Evolutionary conservation across 2,797 vertebrate species (phyloP), one percentile per base, ranked within the genome.

Genomic region (Parauchenoglanis ngamensis): DNA sequence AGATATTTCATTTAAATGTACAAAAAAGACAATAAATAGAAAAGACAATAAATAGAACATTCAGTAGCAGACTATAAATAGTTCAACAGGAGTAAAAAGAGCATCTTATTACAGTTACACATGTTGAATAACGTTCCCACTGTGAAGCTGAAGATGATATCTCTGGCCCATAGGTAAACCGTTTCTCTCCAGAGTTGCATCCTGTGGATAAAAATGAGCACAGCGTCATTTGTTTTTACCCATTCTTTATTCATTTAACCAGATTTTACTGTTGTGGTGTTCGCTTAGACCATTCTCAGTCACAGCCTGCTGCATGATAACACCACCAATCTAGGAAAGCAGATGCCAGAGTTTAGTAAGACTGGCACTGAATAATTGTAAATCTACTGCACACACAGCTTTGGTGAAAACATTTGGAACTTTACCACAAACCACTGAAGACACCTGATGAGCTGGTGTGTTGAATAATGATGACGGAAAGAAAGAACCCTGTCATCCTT

Each of bases 141-240:
- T 87, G 59, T 89, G 88, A 84, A 90, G 86, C 19, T 90, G 87
- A 81, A 82, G 68, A 86, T 88, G 68, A 87, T 86, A 89, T 81
- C 56, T 84, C 87, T 88, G 90, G 11, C 75, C 86, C 85, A 88
- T 46, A 46, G 87, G 88, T 78, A 90, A 87, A 54, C 61, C 10
- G 52, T 88, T 89, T 86, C 81, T 89, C 72, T 91, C 90, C 86
- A 87, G 70, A 61, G 87, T 68, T 52, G 86, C 80, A 85, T 91
- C 90, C 90, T 91, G 79, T 28, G 80, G 28, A 87, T 35, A 83
- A 40, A 77, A 65, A 44, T 12, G 1, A 72, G n/a, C 44, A 83
- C 52, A 2, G 63, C 2, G 63, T 19, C 49, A 44, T 57, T 56
- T 11, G 21, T 57, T 44, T 67, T 40, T 56, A 25, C 19, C 5